Evolutionary conservation across 2,888 invertebrate species (phyloP), one percentile per base, ranked within the genome.

Genomic region (Panorpa germanica): DNA sequence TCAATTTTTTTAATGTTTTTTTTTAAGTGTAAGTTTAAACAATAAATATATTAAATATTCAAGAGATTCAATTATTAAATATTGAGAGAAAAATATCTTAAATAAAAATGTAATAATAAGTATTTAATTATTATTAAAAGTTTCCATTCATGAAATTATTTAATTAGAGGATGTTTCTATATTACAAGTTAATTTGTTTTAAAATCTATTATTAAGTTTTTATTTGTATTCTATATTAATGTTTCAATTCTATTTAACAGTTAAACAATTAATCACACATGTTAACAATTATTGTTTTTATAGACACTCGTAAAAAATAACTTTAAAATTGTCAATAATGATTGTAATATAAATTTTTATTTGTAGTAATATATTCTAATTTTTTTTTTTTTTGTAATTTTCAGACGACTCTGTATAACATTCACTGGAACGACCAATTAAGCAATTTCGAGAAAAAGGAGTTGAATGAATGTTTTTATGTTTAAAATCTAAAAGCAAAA

Each of bases 341-440:
- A 10, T 10, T 29, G 16, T 28, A 27, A 5, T 27, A 16, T 34
- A 31, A 24, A 13, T 25, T 25, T 14, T 22, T 29, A 23, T 19
- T 24, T 19, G 21, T 26, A 17, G 25, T 24, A 31, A 7, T 14
- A 25, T 25, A 17, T n/a, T 24, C 11, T 24, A 15, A n/a, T 4
- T 12, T 22, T 20, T 13, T 34, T 24, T 31, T 25, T 28, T 26
- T 26, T 29, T 29, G 26, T 26, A 30, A 7, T 29, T 54, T 53
- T 5, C 57, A 60, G 60, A 60, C 46, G 60, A 60, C 44, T 59
- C 60, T 37, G 59, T 60, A 46, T 60, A 60, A 20, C 19, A 31
- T 10, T 16, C 12, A 4, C 24, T 30, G 15, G 17, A 30, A 21
- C 26, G 15, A 15, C 17, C 12, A 28, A 28, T 19, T n/a, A n/a